phyloP scores from a whole-genome alignment of 2,797 vertebrate genomes.

The Geotrypetes seraphini region DNA sequence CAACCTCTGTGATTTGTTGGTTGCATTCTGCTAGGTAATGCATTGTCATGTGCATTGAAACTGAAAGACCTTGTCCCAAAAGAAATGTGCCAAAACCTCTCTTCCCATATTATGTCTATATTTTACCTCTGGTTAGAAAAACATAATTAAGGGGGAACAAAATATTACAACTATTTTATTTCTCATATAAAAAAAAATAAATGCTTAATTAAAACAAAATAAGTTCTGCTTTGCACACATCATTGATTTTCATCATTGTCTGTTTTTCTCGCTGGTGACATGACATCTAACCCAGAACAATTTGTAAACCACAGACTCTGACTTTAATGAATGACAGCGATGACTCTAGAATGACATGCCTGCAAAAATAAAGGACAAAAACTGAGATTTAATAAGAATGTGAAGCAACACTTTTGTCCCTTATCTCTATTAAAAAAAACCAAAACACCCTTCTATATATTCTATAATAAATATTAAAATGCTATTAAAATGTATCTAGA shows the following conservation, averaged over 20 bases:
- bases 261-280: not conserved
- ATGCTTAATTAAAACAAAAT: not conserved
- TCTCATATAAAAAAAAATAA: too few relatives aligned
- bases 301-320: not conserved
- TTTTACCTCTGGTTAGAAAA: not conserved
- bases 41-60: slow-evolving; percentile 25
- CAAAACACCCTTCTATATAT: slow-evolving; percentile 3
- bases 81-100: too few relatives aligned
- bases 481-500: not conserved
- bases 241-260: slow-evolving; percentile 1
- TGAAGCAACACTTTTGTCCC: not conserved
- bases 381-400: not conserved
- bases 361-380: not conserved
- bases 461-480: not conserved
- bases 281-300: not conserved
- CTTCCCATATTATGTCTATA: too few relatives aligned
- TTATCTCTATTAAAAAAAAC: not conserved
- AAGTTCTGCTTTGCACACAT: not conserved
- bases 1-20: slow-evolving; percentile 49
- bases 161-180: not conserved
- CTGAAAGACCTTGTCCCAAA: too few relatives aligned
- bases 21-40: slow-evolving; percentile 21
- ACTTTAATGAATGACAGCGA: not conserved
- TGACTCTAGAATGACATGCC: not conserved
- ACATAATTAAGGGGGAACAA: not conserved